Evolutionary conservation across 1,140 invertebrate genomes (phyloP).

Genomic region (Pinna nobilis): DNA sequence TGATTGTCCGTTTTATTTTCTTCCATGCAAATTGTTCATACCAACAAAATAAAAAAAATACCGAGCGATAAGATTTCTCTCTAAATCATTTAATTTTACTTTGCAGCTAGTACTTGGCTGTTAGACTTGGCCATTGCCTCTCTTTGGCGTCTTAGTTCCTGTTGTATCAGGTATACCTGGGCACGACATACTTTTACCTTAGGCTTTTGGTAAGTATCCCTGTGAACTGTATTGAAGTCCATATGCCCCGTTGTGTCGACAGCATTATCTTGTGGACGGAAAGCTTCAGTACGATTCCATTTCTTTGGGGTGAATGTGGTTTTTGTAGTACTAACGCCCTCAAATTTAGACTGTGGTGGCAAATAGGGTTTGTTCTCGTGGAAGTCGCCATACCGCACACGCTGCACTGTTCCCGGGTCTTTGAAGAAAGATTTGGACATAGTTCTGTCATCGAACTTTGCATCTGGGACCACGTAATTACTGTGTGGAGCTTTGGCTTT

Average conservation of each 20-base stretch:
- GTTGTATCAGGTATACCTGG: conserved; percentile 62
- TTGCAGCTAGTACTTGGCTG: neutral
- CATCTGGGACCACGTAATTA: conserved; percentile 36
- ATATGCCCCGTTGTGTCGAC: conserved; percentile 45
- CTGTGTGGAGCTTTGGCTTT: neutral
- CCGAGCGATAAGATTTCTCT: too few relatives aligned
- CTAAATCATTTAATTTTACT: too few relatives aligned
- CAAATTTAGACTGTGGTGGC: conserved; percentile 58
- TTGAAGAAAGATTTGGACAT: conserved; percentile 65
- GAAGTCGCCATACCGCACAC: conserved; percentile 65
- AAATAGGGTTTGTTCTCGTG: conserved; percentile 65
- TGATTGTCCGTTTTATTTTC: too few relatives aligned
- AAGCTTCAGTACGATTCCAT: conserved; percentile 39
- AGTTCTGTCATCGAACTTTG: conserved; percentile 63
- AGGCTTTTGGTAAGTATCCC: conserved; percentile 58
- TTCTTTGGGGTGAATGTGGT: conserved; percentile 57
- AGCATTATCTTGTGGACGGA: conserved; percentile 55
- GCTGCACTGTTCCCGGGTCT: conserved; percentile 53
- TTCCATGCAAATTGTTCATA: too few relatives aligned
- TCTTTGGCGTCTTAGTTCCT: conserved; percentile 41
- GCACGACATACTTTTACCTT: conserved; percentile 61
- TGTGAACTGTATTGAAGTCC: conserved; percentile 61
- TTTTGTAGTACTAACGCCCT: conserved; percentile 57
- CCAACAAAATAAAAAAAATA: too few relatives aligned
- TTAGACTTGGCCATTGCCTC: neutral